phyloP scores from a whole-genome alignment of 2,113 vertebrate species.

The Setophaga coronata region DNA sequence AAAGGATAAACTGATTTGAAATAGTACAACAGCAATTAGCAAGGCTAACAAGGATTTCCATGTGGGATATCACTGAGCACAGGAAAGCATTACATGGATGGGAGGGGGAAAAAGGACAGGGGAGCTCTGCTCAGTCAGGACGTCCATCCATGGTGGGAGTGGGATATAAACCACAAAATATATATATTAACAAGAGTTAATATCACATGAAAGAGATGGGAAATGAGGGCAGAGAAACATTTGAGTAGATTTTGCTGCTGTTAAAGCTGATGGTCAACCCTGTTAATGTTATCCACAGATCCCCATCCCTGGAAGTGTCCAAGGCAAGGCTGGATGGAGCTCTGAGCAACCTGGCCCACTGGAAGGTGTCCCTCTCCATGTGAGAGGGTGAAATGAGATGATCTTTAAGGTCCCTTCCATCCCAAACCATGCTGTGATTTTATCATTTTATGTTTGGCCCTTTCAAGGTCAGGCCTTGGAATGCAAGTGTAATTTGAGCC shows the following conservation, averaged over 20 bases:
- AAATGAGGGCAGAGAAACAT: neutral
- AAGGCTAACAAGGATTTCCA: neutral
- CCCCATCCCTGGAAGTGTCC: neutral
- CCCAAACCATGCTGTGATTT: neutral
- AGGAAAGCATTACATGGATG: neutral
- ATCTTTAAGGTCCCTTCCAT: neutral
- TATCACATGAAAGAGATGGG: neutral
- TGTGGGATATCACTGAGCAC: neutral
- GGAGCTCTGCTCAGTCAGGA: neutral
- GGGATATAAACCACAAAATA: neutral
- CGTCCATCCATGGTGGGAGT: neutral
- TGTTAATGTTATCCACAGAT: accelerated
- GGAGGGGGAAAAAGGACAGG: neutral
- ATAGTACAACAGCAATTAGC: neutral
- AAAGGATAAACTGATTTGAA: neutral
- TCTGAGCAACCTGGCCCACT: neutral
- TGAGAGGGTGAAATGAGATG: neutral
- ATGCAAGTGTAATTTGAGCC: neutral
- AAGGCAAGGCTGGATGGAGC: neutral
- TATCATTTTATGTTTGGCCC: neutral
- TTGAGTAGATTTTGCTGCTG: neutral
- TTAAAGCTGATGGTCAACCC: neutral
- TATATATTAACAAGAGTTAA: neutral
- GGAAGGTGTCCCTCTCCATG: neutral
- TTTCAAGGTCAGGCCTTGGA: neutral